Base-by-base conservation (phyloP, 2,113 vertebrate species). In the Pygoscelis adeliae region DNA sequence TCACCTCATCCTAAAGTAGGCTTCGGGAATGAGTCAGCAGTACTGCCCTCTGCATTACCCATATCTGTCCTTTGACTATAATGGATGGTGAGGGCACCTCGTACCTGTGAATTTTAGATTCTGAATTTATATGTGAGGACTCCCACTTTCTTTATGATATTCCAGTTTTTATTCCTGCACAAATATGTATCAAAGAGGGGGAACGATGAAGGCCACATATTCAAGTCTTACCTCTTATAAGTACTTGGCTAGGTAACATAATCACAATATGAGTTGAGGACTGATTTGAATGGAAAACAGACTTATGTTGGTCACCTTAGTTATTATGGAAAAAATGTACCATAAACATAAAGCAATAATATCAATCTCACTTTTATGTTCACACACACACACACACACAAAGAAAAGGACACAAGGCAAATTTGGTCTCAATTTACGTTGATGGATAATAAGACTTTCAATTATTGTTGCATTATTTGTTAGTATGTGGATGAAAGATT, bases 381-480 rank as follows among this genome's bases (percentile, higher is more conserved):
- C 90, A 73, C 93, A 92, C 96, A 77, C 38, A 71, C 50, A 80
- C 96, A 96, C 94, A 97, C 92, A 94, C 65, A 96, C 49, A 97
- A 98, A 98, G 94, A 96, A 98, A 98, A 95, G 38, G 97, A 98
- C 98, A 98, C 97, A 98, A 98, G 97, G 98, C 98, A 98, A 98
- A 98, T 98, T 98, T 98, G 90, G 97, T 98, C 97, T 98, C 98
- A 97, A 97, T 98, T 98, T 98, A 96, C 80, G 70, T 93, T 95
- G 97, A 98, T 97, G 98, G 98, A 98, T 98, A 98, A 98, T 98
- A 98, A 98, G 98, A 98, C 97, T 98, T 98, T 98, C 98, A 98
- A 98, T 98, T 98, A 98, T 96, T 96, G 97, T 95, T 97, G 91
- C 96, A 97, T 98, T 98, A 98, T 98, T 98, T 98, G 98, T 98